These are phyloP conservation scores for Anoura caudifer DNA, from an alignment of 2,113 vertebrate genomes.

Conservation along the genomic window DNA sequence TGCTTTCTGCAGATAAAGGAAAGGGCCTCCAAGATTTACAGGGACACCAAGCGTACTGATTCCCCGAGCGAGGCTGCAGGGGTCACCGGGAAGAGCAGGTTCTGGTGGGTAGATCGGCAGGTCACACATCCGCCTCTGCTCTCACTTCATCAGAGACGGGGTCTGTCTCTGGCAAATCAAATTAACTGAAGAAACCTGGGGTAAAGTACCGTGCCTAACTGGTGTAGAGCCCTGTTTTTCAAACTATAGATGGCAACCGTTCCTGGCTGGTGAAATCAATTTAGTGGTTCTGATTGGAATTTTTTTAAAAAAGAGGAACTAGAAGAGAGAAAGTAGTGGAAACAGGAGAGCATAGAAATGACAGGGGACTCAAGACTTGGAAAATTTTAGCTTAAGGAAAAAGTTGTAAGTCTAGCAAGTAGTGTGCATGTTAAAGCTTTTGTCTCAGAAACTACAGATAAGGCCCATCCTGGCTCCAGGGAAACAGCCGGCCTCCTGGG, in stretches of 20 bases:
- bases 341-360: too few relatives aligned
- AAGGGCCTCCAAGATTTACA: constrained; percentile 37
- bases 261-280: constrained; percentile 39
- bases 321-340: not conserved
- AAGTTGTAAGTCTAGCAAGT: too few relatives aligned
- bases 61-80: not conserved
- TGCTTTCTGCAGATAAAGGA: constrained; percentile 46
- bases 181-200: constrained; percentile 35
- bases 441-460: too few relatives aligned
- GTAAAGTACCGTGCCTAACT: constrained; percentile 45
- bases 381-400: too few relatives aligned
- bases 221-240: constrained; percentile 23
- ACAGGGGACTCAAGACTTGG: too few relatives aligned
- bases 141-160: not conserved
- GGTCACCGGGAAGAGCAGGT: constrained; percentile 3
- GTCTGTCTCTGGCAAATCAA: not conserved
- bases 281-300: not conserved
- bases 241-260: constrained; percentile 20
- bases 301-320: constrained; percentile 15
- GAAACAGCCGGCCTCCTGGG: too few relatives aligned
- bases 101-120: not conserved
- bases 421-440: too few relatives aligned
- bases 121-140: not conserved
- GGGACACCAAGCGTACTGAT: not conserved
- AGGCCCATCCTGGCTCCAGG: too few relatives aligned